Base-by-base conservation (phyloP, 2,888 invertebrate genomes). In the Epinotia nisella region DNA sequence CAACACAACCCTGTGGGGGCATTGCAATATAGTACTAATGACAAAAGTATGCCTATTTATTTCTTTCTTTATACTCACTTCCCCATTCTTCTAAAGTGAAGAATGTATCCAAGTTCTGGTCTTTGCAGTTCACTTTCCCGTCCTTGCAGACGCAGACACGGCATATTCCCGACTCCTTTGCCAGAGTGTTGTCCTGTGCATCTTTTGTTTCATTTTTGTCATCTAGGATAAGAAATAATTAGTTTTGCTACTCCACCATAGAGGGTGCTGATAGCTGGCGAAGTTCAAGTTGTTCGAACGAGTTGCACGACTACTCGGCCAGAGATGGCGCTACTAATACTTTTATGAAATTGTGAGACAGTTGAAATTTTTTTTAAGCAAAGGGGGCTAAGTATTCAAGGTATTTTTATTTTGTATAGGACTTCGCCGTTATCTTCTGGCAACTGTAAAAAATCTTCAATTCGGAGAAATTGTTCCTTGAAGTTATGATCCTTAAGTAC, bases 1-100 rank as follows among this genome's bases (percentile, higher is more conserved):
- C n/a, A n/a, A n/a, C n/a, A n/a, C n/a, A n/a, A n/a, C n/a, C n/a
- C n/a, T n/a, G n/a, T n/a, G n/a, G n/a, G n/a, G n/a, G n/a, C n/a
- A n/a, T n/a, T n/a, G n/a, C n/a, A n/a, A n/a, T n/a, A n/a, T n/a
- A n/a, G n/a, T n/a, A n/a, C n/a, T n/a, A n/a, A n/a, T n/a, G n/a
- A n/a, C n/a, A n/a, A n/a, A n/a, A n/a, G n/a, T n/a, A n/a, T n/a
- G n/a, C n/a, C n/a, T n/a, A n/a, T n/a, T n/a, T n/a, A n/a, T n/a
- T n/a, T n/a, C n/a, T n/a, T n/a, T n/a, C n/a, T n/a, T 35, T 35
- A 10, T 24, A 59, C 88, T 85, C 71, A 94, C 90, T 88, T 7
- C 89, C 82, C 96, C 95, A 96, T 72, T 95, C 94, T 0, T 91
- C 87, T 19, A 88, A 85, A 1, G 87, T 90, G 77, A 96, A 95